These are phyloP conservation scores for Benthosema pterotum DNA, from an alignment of 2,797 vertebrate species.

Conservation along the genomic window DNA sequence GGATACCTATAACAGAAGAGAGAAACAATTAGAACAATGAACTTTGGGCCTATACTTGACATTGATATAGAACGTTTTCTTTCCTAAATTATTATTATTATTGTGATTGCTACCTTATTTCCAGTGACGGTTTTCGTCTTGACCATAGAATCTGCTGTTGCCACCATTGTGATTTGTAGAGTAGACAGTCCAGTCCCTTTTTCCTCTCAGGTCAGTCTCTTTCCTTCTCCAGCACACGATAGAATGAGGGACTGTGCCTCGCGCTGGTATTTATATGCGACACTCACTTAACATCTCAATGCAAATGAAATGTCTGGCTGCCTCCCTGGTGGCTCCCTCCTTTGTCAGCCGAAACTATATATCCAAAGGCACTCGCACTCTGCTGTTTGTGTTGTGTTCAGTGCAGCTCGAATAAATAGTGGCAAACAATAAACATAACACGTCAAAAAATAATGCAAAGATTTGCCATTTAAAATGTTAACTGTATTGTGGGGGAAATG, in stretches of 20 bases:
- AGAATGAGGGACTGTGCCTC: conserved; percentile 38
- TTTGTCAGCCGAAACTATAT: conserved; percentile 31
- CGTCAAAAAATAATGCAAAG: no score
- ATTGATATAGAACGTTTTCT: no score
- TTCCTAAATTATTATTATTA: no score
- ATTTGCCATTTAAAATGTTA: no score
- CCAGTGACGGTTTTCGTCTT: conserved; percentile 57
- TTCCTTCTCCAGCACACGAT: conserved; percentile 32
- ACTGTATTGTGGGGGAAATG: no score
- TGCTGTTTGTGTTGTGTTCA: no score
- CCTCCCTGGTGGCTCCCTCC: conserved; percentile 28
- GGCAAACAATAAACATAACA: no score
- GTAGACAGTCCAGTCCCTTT: conserved; percentile 5
- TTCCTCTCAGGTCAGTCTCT: conserved; percentile 36
- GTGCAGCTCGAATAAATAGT: no score
- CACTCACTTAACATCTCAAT: conserved; percentile 89
- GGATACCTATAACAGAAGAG: conserved; percentile 75
- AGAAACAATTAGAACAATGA: neutral
- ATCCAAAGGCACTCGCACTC: conserved; percentile 4
- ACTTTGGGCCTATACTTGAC: neutral
- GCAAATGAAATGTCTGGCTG: conserved; percentile 54
- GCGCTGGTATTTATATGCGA: conserved; percentile 79
- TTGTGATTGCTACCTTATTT: conserved; percentile 68
- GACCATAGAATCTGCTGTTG: conserved; percentile 60
- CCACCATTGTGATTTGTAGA: conserved; percentile 69